A percentile compares a stretch with the other conserved stretches of the same genome.
phyloP scores from a whole-genome alignment of 2,888 invertebrate genomes.

The Clunio marinus region DNA sequence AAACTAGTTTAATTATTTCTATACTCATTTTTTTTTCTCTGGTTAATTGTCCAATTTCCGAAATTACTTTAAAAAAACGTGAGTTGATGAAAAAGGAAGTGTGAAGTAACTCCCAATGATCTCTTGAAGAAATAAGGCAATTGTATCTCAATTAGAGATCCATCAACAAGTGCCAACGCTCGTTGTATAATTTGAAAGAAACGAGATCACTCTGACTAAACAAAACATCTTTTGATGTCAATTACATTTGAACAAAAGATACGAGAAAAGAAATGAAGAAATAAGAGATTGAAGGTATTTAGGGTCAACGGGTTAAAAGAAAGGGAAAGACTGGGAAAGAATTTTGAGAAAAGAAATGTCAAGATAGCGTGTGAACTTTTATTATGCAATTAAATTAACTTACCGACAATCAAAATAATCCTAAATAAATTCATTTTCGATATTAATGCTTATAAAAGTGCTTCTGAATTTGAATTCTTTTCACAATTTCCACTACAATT shows the following conservation, averaged over 20 bases:
- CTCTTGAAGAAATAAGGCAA: conserved; percentile 3
- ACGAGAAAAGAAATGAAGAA: background rate
- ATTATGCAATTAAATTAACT: background rate
- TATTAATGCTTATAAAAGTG: background rate
- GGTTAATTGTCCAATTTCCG: conserved; percentile 4
- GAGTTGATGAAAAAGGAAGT: background rate
- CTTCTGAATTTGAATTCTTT: conserved; percentile 9
- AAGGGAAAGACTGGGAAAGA: conserved; percentile 1
- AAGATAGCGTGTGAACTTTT: background rate
- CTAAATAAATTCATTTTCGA: conserved; percentile 27
- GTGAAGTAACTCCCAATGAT: background rate
- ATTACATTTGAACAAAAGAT: background rate
- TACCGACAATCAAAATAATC: conserved; percentile 31
- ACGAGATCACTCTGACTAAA: too few species aligned
- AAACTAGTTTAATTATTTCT: background rate
- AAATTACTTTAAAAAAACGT: background rate
- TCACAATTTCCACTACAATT: background rate
- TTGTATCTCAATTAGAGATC: conserved; percentile 26
- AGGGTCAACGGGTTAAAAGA: conserved; percentile 21
- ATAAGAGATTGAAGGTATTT: background rate
- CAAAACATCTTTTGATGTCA: background rate
- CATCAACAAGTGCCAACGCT: conserved; percentile 27
- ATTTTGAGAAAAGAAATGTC: background rate
- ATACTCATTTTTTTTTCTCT: background rate
- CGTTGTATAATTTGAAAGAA: background rate